Evolutionary conservation across 2,797 vertebrate genomes (phyloP).

Genomic region (Sarcoramphus papa): DNA sequence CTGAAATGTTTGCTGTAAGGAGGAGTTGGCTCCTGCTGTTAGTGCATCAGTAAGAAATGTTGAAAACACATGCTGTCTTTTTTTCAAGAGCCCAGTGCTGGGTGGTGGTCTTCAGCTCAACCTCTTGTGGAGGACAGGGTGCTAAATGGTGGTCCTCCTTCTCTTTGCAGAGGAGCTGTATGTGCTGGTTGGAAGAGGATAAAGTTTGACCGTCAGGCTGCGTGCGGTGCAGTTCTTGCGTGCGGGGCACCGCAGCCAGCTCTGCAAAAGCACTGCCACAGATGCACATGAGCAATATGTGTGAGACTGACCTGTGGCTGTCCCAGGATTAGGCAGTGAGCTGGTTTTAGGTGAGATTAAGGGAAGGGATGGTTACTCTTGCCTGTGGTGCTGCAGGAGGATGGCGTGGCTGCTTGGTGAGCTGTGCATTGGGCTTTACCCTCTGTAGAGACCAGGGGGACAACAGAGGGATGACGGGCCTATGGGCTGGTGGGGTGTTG

Average conservation of each 20-base stretch:
- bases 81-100: background rate
- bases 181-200: background rate
- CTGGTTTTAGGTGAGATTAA: background rate
- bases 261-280: accelerated
- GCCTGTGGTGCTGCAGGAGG: background rate
- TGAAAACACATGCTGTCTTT: background rate
- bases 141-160: background rate
- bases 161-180: background rate
- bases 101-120: background rate
- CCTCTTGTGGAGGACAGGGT: background rate
- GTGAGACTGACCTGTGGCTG: accelerated
- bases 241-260: accelerated
- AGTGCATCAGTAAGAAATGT: background rate
- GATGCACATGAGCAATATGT: accelerated
- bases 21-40: background rate
- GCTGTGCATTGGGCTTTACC: background rate
- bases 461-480: background rate
- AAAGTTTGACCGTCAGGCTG: accelerated
- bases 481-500: background rate
- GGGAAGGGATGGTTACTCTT: background rate
- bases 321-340: background rate
- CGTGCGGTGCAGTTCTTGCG: accelerated
- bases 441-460: background rate
- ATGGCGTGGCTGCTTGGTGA: background rate
- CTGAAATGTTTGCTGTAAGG: background rate